These are phyloP conservation scores for Progne subis DNA, from an alignment of 2,113 vertebrate species.

Conservation along the genomic window DNA sequence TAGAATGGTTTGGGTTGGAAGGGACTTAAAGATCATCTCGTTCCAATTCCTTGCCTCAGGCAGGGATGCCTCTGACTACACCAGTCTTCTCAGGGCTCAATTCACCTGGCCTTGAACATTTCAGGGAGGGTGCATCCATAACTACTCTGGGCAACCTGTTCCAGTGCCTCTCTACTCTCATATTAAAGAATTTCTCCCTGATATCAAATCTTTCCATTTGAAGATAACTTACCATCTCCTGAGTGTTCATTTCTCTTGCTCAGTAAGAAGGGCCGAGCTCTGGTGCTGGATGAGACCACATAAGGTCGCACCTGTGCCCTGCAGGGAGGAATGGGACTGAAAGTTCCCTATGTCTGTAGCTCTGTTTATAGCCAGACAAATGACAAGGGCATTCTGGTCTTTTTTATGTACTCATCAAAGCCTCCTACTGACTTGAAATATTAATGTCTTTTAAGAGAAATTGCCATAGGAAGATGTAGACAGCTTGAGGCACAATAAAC, in stretches of 20 bases:
- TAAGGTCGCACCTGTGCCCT: not conserved
- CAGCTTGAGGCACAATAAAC: not conserved
- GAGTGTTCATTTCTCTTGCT: not conserved
- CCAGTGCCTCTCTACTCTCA: not conserved
- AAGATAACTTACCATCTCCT: not conserved
- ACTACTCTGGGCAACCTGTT: not conserved
- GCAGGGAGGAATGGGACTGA: not conserved
- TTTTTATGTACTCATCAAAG: not conserved
- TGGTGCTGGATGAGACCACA: not conserved
- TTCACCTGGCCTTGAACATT: not conserved
- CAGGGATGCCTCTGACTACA: not conserved
- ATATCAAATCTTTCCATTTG: not conserved
- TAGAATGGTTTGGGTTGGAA: not conserved
- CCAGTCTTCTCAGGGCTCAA: not conserved
- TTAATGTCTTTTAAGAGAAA: constrained; percentile 2
- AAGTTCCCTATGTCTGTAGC: not conserved
- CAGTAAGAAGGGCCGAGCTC: not conserved
- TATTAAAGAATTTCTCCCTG: not conserved
- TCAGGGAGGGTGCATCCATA: not conserved
- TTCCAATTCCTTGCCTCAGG: not conserved
- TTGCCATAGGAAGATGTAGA: not conserved
- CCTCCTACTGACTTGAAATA: not conserved
- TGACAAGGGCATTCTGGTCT: not conserved
- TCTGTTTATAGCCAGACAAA: not conserved
- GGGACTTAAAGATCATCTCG: rapidly evolving